Base-by-base conservation (phyloP, 2,888 invertebrate species). In the Amiota communis region DNA sequence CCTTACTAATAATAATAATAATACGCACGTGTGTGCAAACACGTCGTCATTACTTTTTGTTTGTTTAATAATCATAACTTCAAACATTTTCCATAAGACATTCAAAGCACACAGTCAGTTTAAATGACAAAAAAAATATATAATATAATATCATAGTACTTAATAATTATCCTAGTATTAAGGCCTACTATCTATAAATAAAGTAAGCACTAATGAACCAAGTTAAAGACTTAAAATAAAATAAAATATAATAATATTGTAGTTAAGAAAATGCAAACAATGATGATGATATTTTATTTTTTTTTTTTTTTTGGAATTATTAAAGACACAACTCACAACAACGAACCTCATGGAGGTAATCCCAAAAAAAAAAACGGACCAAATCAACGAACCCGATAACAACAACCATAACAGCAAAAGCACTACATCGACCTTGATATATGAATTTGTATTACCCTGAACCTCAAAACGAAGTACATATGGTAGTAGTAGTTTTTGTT, bases 401-500 rank as follows among this genome's bases (percentile, higher is more conserved):
- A 36, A 36, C 36, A 36, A 36, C 2, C 2, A 36, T 6, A 2
- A 36, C 6, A 36, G 36, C 36, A 36, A 36, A 36, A 53, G n/a
- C 8, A 53, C 53, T 53, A n/a, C 13, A 11, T 17, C 49, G 67
- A 67, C 67, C 67, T 67, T 67, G 47, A 36, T 36, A 36, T 36
- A 17, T 23, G 67, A 17, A 67, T 51, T 67, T 67, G 67, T 49
- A 15, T 67, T 67, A 51, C 67, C 67, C 67, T 67, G 67, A 67
- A 67, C 67, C 67, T 67, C 67, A 67, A 47, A 49, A 11, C 51
- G 15, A 13, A 17, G 49, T 23, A 23, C 23, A 23, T 23, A 23
- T 23, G 1, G 23, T 12, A 10, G 61, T 61, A 8, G 61, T 59
- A 11, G 59, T 17, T 20, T 17, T 20, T 20, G 17, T 59, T 59